phyloP scores from a whole-genome alignment of 2,797 vertebrate genomes.

The Sebastes cheni region DNA sequence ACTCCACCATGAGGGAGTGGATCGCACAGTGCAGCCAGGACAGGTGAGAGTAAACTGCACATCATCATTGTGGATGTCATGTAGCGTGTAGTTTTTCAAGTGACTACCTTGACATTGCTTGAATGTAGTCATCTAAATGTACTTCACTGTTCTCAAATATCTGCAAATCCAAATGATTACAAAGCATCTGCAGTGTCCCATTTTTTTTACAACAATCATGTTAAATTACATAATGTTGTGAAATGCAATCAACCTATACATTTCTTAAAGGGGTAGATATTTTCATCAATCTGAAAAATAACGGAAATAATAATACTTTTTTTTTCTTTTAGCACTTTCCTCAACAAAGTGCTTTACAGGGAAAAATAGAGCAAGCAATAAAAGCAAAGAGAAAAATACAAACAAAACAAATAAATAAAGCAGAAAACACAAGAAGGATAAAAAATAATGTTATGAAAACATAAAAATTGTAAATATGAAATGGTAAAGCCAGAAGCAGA shows the following conservation, averaged over 20 bases:
- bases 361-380: background rate
- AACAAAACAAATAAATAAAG: background rate
- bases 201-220: background rate
- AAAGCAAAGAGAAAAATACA: background rate
- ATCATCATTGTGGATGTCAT: background rate
- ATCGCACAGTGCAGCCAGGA: conserved; percentile 78
- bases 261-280: background rate
- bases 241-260: background rate
- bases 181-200: background rate
- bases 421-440: background rate
- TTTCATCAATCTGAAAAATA: background rate
- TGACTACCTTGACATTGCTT: background rate
- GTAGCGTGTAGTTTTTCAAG: background rate
- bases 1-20: conserved; percentile 80
- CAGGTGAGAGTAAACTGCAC: conserved; percentile 54
- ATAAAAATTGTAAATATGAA: no score
- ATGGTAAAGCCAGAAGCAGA: no score
- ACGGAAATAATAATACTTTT: no score
- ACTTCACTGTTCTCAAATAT: background rate
- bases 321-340: background rate
- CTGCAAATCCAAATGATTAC: background rate
- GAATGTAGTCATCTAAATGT: background rate
- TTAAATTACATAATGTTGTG: background rate
- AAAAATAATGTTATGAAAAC: no score
- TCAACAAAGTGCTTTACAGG: background rate